phyloP scores from a whole-genome alignment of 2,113 vertebrate species.

The Ailurus styani region DNA sequence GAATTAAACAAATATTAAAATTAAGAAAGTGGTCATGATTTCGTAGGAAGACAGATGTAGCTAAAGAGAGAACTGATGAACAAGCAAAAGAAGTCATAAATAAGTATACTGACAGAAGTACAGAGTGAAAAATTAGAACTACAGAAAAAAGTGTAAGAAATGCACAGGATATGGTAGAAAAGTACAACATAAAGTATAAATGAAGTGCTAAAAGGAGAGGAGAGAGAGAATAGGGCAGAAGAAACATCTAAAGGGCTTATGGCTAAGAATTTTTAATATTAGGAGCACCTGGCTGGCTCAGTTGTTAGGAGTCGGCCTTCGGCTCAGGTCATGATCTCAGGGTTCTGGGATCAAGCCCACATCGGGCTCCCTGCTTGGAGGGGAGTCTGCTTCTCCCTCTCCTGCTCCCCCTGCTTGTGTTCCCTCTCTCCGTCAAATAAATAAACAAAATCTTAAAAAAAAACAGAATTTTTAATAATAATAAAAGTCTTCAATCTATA shows the following conservation, averaged over 20 bases:
- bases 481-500: background rate
- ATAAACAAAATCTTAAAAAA: too few relatives aligned
- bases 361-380: accelerated
- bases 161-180: background rate
- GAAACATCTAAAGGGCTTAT: background rate
- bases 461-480: background rate
- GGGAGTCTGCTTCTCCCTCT: too few relatives aligned
- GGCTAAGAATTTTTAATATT: background rate
- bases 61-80: background rate
- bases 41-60: background rate
- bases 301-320: too few relatives aligned
- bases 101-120: background rate
- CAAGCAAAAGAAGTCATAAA: background rate
- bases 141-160: background rate
- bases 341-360: too few relatives aligned
- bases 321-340: too few relatives aligned
- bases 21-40: background rate
- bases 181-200: background rate
- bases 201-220: background rate
- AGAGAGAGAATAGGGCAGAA: background rate
- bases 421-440: too few relatives aligned
- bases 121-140: background rate
- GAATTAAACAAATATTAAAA: background rate
- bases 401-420: too few relatives aligned
- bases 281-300: too few relatives aligned